A percentile compares a stretch with the other conserved stretches of the same genome.
Conservation (phyloP, 1,140 invertebrate genomes). For the Ladona fulva region DNA sequence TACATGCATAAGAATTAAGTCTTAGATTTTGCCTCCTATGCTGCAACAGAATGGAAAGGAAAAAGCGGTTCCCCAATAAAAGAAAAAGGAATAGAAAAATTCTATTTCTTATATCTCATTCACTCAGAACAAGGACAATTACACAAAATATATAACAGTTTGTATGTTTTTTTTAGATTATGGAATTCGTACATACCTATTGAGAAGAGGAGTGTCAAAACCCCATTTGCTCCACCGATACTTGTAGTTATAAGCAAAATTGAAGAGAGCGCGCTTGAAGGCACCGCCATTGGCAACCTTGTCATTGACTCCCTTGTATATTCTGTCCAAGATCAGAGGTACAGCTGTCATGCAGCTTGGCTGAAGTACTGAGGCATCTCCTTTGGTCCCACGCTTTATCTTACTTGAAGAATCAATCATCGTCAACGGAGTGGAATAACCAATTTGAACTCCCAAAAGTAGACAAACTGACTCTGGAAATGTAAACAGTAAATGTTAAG, state of each 20-base stretch:
- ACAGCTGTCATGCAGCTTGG: conserved; percentile 94
- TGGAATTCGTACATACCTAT: conserved; percentile 40
- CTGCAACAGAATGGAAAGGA: no score
- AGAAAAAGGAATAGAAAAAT: no score
- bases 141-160: no score
- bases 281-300: conserved; percentile 71
- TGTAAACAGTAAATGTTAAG: neutral
- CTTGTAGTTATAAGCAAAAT: conserved; percentile 90
- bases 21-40: no score
- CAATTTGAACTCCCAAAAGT: conserved; percentile 77
- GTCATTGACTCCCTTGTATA: conserved; percentile 90
- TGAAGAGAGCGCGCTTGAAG: conserved; percentile 70
- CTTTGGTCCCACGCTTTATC: conserved; percentile 83
- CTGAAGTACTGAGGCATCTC: conserved; percentile 81
- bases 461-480: conserved; percentile 43
- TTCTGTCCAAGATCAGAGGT: conserved; percentile 88
- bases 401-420: conserved; percentile 93
- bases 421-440: conserved; percentile 91
- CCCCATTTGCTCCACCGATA: conserved; percentile 71
- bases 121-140: no score
- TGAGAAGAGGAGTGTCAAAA: conserved; percentile 72
- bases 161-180: no score
- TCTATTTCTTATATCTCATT: no score
- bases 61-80: no score
- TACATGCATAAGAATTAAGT: no score